Base-by-base conservation (phyloP, 2,113 vertebrate genomes). In the Abramis brama region DNA sequence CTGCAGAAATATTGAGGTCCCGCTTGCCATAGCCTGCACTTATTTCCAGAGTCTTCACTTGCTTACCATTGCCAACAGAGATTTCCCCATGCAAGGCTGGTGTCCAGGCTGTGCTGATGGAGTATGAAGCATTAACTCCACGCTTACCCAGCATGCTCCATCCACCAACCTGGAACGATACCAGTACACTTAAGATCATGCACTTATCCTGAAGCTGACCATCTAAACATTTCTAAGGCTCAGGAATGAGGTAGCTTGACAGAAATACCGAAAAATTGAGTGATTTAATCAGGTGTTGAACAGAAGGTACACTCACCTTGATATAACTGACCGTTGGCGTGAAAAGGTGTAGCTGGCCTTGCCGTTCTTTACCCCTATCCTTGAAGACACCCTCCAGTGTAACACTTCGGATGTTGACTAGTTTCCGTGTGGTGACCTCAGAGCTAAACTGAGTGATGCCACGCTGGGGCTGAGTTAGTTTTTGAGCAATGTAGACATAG, bases 91-190 rank as follows among this genome's bases (percentile, higher is more conserved):
- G 93, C 71, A 96, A 50, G 0, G 92, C 81, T 4, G 90, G 90
- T 74, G 93, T 96, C 96, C 97, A 98, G 84, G 93, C 66, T 0
- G 96, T 95, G 85, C 90, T 83, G 3, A 97, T 77, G 89, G 95
- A 95, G 86, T 89, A 93, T 0, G 93, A 95, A 78, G 94, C 95
- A 52, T 91, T 94, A 80, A 96, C 90, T 83, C 93, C 89, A 27
- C 88, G 94, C 60, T 93, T 95, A 4, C 89, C 94, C 64, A 94
- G 3, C n/a, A 57, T 3, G 19, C 91, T 93, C 88, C 92, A 92
- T 2, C 91, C 94, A 73, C 91, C 94, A 33, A 92, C 95, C 97
- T 97, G 87, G 27, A 91, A 90, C 23, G 30, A 57, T 21, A 71
- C 25, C 33, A 82, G 25, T 6, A n/a, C n/a, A 66, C 33, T 2